These are phyloP conservation scores for Allolobophora icterica DNA, from an alignment of 2,888 invertebrate genomes.

Conservation along the genomic window DNA sequence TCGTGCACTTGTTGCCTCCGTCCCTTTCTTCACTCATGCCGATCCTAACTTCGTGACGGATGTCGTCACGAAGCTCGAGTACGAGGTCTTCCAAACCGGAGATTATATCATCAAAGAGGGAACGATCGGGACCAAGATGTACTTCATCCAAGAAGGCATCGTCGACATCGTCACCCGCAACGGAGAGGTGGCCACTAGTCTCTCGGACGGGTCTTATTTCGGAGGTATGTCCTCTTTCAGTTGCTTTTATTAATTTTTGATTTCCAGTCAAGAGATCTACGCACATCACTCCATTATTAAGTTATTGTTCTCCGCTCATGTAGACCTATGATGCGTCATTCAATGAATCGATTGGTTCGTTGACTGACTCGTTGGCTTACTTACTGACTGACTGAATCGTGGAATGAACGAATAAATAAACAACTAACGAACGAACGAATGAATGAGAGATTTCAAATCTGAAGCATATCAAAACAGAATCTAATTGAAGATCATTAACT, in stretches of 20 bases:
- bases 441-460: too few species aligned
- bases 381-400: too few species aligned
- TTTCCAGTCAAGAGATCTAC: too few species aligned
- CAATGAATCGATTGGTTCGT: too few species aligned
- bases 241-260: not conserved
- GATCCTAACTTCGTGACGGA: slow-evolving; percentile 98
- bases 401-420: too few species aligned
- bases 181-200: slow-evolving; percentile 88
- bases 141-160: slow-evolving; percentile 98
- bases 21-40: slow-evolving; percentile 97
- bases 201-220: slow-evolving; percentile 97
- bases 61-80: slow-evolving; percentile 95
- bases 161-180: slow-evolving; percentile 76
- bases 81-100: slow-evolving; percentile 94
- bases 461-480: too few species aligned
- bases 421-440: too few species aligned
- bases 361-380: too few species aligned
- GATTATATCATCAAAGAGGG: slow-evolving; percentile 74
- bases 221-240: slow-evolving; percentile 70
- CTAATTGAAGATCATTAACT: too few species aligned
- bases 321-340: too few species aligned
- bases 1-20: slow-evolving; percentile 94
- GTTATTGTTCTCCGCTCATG: too few species aligned
- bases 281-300: too few species aligned
- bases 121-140: slow-evolving; percentile 98